phyloP scores from a whole-genome alignment of 2,113 vertebrate species.

The Aldabrachelys gigantea region DNA sequence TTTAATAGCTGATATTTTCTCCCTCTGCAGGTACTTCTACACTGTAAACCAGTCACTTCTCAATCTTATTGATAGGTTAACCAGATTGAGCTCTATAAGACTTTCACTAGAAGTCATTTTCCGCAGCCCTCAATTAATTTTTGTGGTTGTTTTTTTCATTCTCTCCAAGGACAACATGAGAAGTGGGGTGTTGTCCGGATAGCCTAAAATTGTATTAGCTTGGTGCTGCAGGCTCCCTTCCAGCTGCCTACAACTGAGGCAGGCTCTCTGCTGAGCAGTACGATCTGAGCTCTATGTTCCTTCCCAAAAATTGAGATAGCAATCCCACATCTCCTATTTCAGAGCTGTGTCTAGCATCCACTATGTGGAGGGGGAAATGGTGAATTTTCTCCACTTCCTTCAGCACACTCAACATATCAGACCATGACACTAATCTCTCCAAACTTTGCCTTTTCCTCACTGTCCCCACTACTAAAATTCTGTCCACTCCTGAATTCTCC shows the following conservation, averaged over 20 bases:
- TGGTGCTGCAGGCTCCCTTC: background rate
- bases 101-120: background rate
- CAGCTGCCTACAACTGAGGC: background rate
- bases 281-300: background rate
- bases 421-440: background rate
- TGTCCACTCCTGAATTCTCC: background rate
- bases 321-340: background rate
- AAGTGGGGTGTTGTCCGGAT: background rate
- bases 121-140: background rate
- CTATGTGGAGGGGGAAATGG: background rate
- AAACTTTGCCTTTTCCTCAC: background rate
- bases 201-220: background rate
- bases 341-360: background rate
- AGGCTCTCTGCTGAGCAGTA: background rate
- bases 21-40: background rate
- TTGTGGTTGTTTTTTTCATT: background rate
- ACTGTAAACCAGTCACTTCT: background rate
- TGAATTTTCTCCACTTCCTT: background rate
- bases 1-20: background rate
- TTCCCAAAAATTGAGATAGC: background rate
- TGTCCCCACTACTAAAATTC: background rate
- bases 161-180: background rate
- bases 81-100: background rate
- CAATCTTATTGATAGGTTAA: background rate
- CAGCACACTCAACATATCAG: background rate